Conservation (phyloP, 2,797 vertebrate genomes). For the Rhynchotus rufescens region DNA sequence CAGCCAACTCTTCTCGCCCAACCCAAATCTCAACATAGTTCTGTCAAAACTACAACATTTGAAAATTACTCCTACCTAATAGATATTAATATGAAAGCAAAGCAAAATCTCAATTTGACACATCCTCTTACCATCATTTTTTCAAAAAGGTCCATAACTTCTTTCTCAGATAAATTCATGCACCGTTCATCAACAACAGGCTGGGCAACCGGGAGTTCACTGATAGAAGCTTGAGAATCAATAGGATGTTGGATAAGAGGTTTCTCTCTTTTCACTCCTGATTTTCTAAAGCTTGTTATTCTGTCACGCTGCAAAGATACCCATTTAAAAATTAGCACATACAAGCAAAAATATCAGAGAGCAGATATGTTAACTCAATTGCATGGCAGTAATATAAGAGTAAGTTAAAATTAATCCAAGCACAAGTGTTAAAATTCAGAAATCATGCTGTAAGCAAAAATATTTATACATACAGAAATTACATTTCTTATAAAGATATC, state of each 20-base stretch:
- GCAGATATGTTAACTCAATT: background rate
- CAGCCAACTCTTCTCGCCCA: background rate
- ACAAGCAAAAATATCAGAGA: background rate
- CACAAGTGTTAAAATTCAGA: slow-evolving; percentile 62
- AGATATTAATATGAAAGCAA: background rate
- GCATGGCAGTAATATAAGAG: background rate
- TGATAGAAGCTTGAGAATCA: slow-evolving; percentile 85
- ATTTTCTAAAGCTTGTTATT: slow-evolving; percentile 95
- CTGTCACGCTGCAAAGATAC: slow-evolving; percentile 90
- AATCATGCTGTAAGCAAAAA: slow-evolving; percentile 58
- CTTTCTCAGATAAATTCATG: slow-evolving; percentile 96
- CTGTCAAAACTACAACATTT: background rate
- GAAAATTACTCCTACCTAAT: background rate
- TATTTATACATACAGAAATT: background rate
- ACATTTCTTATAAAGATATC: background rate
- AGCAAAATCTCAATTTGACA: background rate
- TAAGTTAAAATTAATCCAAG: slow-evolving; percentile 66
- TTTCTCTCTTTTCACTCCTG: slow-evolving; percentile 92
- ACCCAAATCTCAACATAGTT: background rate
- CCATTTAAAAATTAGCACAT: slow-evolving; percentile 13
- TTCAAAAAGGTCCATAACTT: slow-evolving; percentile 97
- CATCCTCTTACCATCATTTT: slow-evolving; percentile 96
- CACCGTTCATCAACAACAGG: slow-evolving; percentile 92
- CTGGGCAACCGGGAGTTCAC: slow-evolving; percentile 90
- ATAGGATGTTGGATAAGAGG: slow-evolving; percentile 94